Percentiles rank a stretch among this genome's conserved stretches.
Conservation (phyloP, 2,797 vertebrate species). For the Coracias cyanogaster region DNA sequence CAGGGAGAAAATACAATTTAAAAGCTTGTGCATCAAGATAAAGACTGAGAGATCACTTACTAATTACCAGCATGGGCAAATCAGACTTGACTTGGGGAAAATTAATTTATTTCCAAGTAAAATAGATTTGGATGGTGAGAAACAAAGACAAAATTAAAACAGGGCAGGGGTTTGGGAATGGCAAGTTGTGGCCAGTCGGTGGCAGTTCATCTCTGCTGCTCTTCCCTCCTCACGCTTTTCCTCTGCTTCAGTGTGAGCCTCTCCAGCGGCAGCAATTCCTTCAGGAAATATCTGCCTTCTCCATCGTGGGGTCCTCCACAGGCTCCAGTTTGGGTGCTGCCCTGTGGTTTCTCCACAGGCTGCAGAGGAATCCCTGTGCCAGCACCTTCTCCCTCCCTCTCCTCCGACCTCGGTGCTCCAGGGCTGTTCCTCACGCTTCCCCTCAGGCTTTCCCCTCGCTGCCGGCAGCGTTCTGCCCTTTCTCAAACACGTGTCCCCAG, state of each 20-base stretch:
- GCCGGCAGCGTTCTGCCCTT: background rate
- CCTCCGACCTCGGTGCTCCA: fast-evolving
- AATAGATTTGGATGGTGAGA: background rate
- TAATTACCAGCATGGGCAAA: background rate
- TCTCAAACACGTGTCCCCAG: fast-evolving
- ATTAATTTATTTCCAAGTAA: background rate
- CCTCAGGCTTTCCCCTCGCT: background rate
- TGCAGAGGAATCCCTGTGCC: background rate
- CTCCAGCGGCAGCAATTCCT: background rate
- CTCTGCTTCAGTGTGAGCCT: background rate
- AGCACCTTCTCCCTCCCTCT: background rate
- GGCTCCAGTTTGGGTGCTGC: background rate
- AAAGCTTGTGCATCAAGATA: background rate
- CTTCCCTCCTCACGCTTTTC: background rate
- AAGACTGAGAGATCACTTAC: background rate
- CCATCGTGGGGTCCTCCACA: fast-evolving
- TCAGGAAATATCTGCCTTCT: background rate
- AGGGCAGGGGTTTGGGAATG: background rate
- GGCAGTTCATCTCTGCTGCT: background rate
- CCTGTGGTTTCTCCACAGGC: fast-evolving
- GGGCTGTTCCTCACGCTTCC: background rate
- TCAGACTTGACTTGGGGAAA: background rate
- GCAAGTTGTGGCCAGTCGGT: fast-evolving
- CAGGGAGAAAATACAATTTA: background rate
- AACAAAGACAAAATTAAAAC: background rate